Evolutionary conservation across 1,140 invertebrate species (phyloP), one percentile per base, ranked within the genome.

Genomic region (Stenopsyche tienmushanensis): DNA sequence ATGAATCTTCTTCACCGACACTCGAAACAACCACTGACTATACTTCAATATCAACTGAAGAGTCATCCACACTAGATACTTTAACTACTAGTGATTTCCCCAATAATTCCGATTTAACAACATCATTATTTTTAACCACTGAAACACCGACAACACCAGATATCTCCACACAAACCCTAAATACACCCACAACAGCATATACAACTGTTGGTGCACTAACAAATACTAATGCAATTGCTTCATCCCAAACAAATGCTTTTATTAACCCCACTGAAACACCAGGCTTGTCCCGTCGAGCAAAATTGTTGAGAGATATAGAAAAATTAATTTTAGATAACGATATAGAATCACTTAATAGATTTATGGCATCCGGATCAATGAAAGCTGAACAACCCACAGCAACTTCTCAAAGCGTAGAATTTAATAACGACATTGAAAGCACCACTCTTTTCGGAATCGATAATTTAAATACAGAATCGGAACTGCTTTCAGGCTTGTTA

Each of bases 281-380:
- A 10, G 64, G 78, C 58, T 74, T 79, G 62, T 78, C 78, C 9
- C 79, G 79, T 72, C 78, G 78, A 73, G 78, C 80, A 52, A 72
- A 75, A 65, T 77, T 81, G 60, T 73, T 81, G 53, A 77, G 78
- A 74, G 78, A 80, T 74, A 80, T 81, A 64, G 78, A 81, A 75
- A 73, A 80, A 45, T 70, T 81, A 53, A 74, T 81, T 68, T 66
- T 72, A 64, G 73, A 77, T 67, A 79, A 81, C 69, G 77, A 80
- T 67, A 72, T 75, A 26, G 62, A 71, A 20, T 25, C 60, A n/a
- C 25, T 70, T 47, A 41, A 64, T 62, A 64, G 66, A 34, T 26
- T 66, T 13, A 62, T 62, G 24, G 24, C 29, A 57, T 42, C 59
- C 54, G 60, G 52, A 21, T 20, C 44, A 58, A 34, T 54, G 9